These are phyloP conservation scores for Gymnocephalus cernua DNA, from an alignment of 2,113 vertebrate genomes.

Conservation along the genomic window DNA sequence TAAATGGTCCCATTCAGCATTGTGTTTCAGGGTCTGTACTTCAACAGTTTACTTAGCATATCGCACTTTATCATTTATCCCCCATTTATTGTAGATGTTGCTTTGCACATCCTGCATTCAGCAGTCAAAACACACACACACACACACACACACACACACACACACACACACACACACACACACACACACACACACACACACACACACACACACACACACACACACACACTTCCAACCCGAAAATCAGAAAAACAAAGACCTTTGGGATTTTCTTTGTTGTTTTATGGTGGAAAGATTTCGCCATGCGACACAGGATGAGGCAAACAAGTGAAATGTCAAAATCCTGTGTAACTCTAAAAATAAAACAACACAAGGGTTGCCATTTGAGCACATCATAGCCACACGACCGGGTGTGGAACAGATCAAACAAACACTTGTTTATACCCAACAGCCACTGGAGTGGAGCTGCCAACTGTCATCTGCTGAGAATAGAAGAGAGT, in stretches of 20 bases:
- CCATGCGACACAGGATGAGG: conserved; percentile 73
- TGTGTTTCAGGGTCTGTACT: conserved; percentile 29
- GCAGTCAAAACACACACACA: conserved; percentile 17
- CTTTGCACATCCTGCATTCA: conserved; percentile 49
- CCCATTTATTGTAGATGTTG: conserved; percentile 35
- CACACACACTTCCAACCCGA: conserved; percentile 5
- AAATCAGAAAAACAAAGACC: conserved; percentile 58
- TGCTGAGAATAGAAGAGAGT: conserved; percentile 56
- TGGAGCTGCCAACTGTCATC: conserved; percentile 64
- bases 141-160: conserved; percentile 10
- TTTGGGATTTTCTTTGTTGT: conserved; percentile 70
- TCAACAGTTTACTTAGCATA: conserved; percentile 43
- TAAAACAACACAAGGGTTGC: conserved; percentile 64
- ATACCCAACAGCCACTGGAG: conserved; percentile 55
- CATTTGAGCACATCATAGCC: conserved; percentile 66
- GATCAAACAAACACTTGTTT: conserved; percentile 65
- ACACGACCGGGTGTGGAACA: conserved; percentile 46
- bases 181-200: background rate
- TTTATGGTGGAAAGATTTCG: conserved; percentile 66
- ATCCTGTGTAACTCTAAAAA: conserved; percentile 70
- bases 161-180: conserved; percentile 9
- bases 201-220: conserved; percentile 3
- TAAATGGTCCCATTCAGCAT: conserved; percentile 39
- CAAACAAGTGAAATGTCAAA: conserved; percentile 80
- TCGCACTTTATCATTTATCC: conserved; percentile 51